phyloP scores from a whole-genome alignment of 2,888 invertebrate species.

The Oegoconia quadripuncta region DNA sequence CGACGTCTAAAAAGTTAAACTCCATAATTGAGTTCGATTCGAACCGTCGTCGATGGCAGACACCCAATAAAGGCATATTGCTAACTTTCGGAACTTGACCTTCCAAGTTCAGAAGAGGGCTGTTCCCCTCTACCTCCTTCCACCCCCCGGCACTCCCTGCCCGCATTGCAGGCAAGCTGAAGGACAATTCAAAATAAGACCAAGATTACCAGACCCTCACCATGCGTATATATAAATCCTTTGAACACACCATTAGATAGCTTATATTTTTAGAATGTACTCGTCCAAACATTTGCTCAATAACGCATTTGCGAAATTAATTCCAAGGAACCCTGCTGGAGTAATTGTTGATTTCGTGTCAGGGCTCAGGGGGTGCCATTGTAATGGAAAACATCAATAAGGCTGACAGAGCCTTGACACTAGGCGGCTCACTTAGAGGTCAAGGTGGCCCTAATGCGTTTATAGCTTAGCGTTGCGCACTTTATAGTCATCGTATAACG shows the following conservation, averaged over 20 bases:
- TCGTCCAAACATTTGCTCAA: not conserved
- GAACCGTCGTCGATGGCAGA: constrained; percentile 37
- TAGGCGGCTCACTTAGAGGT: constrained; percentile 44
- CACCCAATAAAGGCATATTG: constrained; percentile 50
- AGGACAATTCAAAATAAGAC: constrained; percentile 50
- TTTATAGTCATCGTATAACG: constrained; percentile 50
- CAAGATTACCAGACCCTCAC: constrained; percentile 36
- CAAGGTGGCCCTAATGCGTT: constrained; percentile 59
- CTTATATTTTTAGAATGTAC: constrained; percentile 21
- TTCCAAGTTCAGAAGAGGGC: constrained; percentile 61
- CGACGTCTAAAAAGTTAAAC: constrained; percentile 20
- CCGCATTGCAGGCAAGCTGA: constrained; percentile 73
- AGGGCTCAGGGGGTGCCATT: constrained; percentile 30
- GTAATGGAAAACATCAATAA: constrained; percentile 46
- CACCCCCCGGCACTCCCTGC: constrained; percentile 43
- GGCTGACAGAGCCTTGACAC: constrained; percentile 51
- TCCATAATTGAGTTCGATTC: constrained; percentile 34
- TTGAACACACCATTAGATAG: constrained; percentile 15
- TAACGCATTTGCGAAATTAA: too few species aligned
- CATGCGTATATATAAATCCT: too few species aligned
- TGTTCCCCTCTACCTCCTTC: constrained; percentile 33
- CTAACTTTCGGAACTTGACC: constrained; percentile 64
- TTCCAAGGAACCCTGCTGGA: constrained; percentile 28
- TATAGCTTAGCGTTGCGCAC: constrained; percentile 49
- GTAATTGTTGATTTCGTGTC: constrained; percentile 41